Conservation (phyloP, 2,797 vertebrate genomes). For the Rhyacichthys aspro region DNA sequence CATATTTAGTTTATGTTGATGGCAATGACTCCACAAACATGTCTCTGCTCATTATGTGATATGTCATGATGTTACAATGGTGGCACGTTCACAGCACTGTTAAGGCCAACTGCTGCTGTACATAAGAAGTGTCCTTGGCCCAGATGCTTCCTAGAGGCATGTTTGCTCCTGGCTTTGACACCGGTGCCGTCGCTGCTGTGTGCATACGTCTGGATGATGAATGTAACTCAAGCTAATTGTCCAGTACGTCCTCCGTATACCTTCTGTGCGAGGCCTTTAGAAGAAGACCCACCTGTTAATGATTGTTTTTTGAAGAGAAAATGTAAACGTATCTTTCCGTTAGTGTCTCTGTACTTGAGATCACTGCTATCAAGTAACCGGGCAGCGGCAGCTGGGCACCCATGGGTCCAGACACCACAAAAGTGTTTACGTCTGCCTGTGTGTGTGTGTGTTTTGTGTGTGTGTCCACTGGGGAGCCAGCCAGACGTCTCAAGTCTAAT, state of each 20-base stretch:
- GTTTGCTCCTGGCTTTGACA: background rate
- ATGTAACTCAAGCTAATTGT: background rate
- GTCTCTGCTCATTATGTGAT: too few relatives aligned
- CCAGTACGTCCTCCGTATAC: background rate
- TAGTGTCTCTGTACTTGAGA: conserved; percentile 35
- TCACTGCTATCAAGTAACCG: conserved; percentile 60
- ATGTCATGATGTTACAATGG: too few relatives aligned
- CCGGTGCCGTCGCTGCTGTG: background rate
- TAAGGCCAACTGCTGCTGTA: too few relatives aligned
- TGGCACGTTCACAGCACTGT: too few relatives aligned
- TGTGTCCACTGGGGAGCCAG: conserved; percentile 47
- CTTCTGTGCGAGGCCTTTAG: background rate
- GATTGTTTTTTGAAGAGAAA: background rate
- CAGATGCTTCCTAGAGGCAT: background rate
- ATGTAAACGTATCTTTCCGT: conserved; percentile 20
- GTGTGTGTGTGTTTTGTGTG: conserved; percentile 29
- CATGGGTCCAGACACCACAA: conserved; percentile 46
- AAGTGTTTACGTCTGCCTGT: conserved; percentile 43
- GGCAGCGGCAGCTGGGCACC: conserved; percentile 48
- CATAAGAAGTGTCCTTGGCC: background rate
- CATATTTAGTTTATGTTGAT: too few relatives aligned
- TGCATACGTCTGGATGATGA: background rate
- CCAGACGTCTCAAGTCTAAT: conserved; percentile 59
- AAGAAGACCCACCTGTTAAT: conserved; percentile 8
- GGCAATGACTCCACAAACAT: too few relatives aligned